Base-by-base conservation (phyloP, 2,797 vertebrate genomes). In the Chelon auratus region DNA sequence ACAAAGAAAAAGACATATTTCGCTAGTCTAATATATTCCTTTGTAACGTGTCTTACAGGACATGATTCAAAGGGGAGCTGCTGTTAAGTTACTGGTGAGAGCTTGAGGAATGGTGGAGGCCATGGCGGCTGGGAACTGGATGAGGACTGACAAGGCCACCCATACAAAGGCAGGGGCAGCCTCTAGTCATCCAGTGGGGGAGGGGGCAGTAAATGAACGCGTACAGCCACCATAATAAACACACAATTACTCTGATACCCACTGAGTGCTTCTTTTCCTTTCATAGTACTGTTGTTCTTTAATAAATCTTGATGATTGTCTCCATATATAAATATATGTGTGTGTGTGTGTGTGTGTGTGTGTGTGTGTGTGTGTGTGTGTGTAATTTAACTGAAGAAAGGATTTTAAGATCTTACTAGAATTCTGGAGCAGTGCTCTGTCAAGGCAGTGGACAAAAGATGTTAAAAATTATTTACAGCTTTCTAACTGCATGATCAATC, bases 401-500 rank as follows among this genome's bases (percentile, higher is more conserved):
- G 17, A 15, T 45, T 33, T 33, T 33, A 8, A 6, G 30, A 33
- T 33, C 0, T 5, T 8, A 33, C 5, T 7, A 33, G 30, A 33
- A 72, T 67, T 33, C 52, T 37, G 43, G 24, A 60, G 52, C 55
- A 10, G 30, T 26, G 53, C 45, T 43, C 58, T 51, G 62, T 80
- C 50, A 56, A 76, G 69, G 55, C 56, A 70, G 30, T 39, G 47
- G 72, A 33, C 30, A 68, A 58, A 78, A 42, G 67, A 71, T 53
- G 71, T 37, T 76, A 43, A 17, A 71, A 75, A 83, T 78, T 62
- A 61, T 68, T 66, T 61, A 64, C 61, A 79, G 75, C 40, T 72
- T 91, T 93, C 91, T 94, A 93, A 95, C 93, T 95, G 94, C 95
- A 94, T 95, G 95, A 96, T 95, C 94, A 95, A 89, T 93, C 95